Base-by-base conservation (phyloP, 2,888 invertebrate genomes). In the Neuroscelio doddi region DNA sequence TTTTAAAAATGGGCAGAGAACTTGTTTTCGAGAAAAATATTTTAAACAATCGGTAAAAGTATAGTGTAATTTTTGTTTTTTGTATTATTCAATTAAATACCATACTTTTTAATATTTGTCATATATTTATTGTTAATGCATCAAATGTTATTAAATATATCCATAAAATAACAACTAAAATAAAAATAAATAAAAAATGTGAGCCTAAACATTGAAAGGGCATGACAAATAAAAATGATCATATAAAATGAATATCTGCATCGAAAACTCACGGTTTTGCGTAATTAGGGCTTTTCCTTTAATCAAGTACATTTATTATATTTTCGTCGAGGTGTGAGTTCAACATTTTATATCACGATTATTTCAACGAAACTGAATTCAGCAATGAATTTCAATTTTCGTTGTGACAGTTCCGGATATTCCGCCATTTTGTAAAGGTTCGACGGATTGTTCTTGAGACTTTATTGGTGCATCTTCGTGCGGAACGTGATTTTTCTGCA, bases 221-320 rank as follows among this genome's bases (percentile, higher is more conserved):
- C n/a, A n/a, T n/a, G n/a, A n/a, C n/a, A 52, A 51, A 15, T 32
- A 14, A 51, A 51, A 30, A 46, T 51, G 46, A 46, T 27, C 8
- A 51, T 59, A 14, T 42, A 59, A 52, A 47, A 52, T 47, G 27
- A 17, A 12, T 41, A 41, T 59, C n/a, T n/a, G 36, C 47, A 52
- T 52, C 52, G 24, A 36, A 46, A 59, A 59, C 59, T 59, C 59
- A 59, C 59, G 17, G 52, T 51, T 52, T 17, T 26, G 27, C 46
- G 14, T 51, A 51, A 56, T 36, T 45, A 64, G 57, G 52, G 63
- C 63, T 64, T 64, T 64, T 64, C 57, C 50, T 64, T 57, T 50
- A 52, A 56, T 56, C 51, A 53, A 52, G 52, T 34, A 59, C 30
- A 52, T 59, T 38, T 38, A 38, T 38, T 38, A 16, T 17, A 38